Percentiles rank a stretch among this genome's conserved stretches.
Evolutionary conservation across 2,113 vertebrate species (phyloP).

Genomic region (Urocolius indicus): DNA sequence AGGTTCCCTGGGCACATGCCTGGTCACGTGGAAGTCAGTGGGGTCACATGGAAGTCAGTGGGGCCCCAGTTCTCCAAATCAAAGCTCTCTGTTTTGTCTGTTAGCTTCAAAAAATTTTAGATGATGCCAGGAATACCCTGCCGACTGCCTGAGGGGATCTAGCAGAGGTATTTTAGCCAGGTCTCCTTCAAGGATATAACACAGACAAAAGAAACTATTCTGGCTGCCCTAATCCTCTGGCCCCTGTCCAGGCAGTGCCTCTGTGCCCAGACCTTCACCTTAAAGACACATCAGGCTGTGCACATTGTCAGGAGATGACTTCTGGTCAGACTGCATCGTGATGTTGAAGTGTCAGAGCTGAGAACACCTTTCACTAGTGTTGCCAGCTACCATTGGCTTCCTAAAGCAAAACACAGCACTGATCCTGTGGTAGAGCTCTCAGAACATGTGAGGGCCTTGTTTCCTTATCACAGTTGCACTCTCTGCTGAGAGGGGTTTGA

Average conservation of each 20-base stretch:
- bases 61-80: not conserved
- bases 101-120: not conserved
- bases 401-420: not conserved
- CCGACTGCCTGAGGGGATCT: not conserved
- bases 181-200: not conserved
- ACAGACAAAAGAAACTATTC: not conserved
- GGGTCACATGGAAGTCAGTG: not conserved
- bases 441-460: not conserved
- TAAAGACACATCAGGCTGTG: not conserved
- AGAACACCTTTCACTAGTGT: not conserved
- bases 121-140: not conserved
- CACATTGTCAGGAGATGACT: not conserved
- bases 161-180: not conserved
- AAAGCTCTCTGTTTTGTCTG: not conserved
- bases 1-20: not conserved
- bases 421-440: rapidly evolving
- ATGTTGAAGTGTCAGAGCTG: not conserved
- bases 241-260: not conserved
- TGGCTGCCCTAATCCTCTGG: not conserved
- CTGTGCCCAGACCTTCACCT: rapidly evolving
- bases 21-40: not conserved
- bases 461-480: not conserved
- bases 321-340: not conserved
- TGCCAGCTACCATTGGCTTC: not conserved
- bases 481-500: not conserved